Conservation (phyloP, 2,113 vertebrate genomes). For the Microcebus jonahi region DNA sequence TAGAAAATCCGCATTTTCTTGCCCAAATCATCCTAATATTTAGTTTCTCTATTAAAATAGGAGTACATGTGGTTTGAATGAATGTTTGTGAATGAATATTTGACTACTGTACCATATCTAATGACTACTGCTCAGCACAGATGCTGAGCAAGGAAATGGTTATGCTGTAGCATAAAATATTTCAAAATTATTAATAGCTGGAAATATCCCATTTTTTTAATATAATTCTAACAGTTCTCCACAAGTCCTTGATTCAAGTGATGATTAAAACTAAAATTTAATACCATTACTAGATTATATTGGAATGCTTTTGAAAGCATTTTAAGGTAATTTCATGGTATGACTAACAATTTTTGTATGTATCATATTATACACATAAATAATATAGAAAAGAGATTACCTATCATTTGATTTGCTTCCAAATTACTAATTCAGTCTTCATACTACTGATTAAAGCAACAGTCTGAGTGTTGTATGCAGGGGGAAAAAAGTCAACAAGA, state of each 20-base stretch:
- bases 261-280: not conserved
- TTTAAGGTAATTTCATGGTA: not conserved
- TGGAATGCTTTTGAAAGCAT: not conserved
- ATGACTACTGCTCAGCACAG: not conserved
- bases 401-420: not conserved
- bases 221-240: not conserved
- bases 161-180: not conserved
- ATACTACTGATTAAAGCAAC: not conserved
- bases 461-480: not conserved
- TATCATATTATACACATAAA: not conserved
- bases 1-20: not conserved
- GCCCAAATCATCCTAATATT: not conserved
- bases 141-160: not conserved
- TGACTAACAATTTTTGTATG: not conserved
- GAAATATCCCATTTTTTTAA: not conserved
- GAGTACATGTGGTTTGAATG: not conserved
- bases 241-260: not conserved
- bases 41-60: not conserved
- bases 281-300: not conserved
- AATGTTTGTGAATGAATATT: not conserved
- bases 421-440: not conserved
- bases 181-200: not conserved
- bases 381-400: not conserved
- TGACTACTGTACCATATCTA: not conserved
- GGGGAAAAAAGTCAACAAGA: not conserved